Evolutionary conservation across 2,888 invertebrate genomes (phyloP).

Genomic region (Pharmacophagus antenor): DNA sequence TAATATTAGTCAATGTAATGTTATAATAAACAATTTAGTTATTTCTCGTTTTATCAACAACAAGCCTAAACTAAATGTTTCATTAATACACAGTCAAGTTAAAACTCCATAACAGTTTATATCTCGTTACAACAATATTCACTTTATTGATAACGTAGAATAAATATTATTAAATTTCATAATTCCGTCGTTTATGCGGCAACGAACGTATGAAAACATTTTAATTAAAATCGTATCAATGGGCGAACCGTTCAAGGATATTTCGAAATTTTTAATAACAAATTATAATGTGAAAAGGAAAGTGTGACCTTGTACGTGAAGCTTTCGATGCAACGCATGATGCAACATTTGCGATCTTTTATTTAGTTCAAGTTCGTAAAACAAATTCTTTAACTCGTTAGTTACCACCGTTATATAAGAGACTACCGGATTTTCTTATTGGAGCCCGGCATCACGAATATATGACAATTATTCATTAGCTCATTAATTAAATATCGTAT

Average conservation of each 20-base stretch:
- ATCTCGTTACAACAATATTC: too few relatives aligned
- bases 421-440: neutral
- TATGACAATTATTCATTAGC: too few relatives aligned
- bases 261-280: neutral
- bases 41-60: too few relatives aligned
- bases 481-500: too few relatives aligned
- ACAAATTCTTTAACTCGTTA: neutral
- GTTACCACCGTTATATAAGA: too few relatives aligned
- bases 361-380: slow-evolving; percentile 2
- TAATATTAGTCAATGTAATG: too few relatives aligned
- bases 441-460: neutral
- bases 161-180: neutral
- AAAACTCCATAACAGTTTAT: too few relatives aligned
- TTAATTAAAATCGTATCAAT: neutral
- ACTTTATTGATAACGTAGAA: neutral
- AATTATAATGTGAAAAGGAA: neutral
- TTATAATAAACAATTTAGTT: too few relatives aligned
- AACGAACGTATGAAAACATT: neutral
- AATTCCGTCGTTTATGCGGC: too few relatives aligned
- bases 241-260: neutral
- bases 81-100: too few relatives aligned
- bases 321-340: neutral
- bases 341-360: neutral
- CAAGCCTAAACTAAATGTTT: too few relatives aligned
- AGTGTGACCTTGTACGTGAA: neutral